Percentiles rank a stretch among this genome's conserved stretches.
These are phyloP conservation scores for Pollachius pollachius DNA, from an alignment of 2,113 vertebrate species.

Conservation along the genomic window DNA sequence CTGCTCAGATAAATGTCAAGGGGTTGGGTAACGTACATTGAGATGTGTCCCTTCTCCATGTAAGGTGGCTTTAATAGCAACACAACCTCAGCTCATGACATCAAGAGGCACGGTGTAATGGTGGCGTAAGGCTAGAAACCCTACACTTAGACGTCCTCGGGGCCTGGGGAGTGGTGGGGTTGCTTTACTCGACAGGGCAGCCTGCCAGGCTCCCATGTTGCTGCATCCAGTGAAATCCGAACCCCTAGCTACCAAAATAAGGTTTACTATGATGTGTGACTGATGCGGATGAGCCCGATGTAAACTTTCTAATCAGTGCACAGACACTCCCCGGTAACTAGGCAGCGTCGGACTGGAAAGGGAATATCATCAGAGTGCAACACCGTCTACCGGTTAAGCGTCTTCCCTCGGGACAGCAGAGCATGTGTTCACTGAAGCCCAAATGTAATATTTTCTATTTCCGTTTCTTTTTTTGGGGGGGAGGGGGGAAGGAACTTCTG, in stretches of 20 bases:
- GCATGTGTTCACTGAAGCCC: constrained; percentile 14
- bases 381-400: constrained; percentile 18
- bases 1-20: too few relatives aligned
- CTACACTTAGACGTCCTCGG: too few relatives aligned
- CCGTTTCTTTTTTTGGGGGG: constrained; percentile 6
- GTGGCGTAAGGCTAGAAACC: too few relatives aligned
- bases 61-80: background rate
- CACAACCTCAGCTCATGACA: background rate
- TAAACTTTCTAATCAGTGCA: constrained; percentile 50
- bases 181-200: background rate
- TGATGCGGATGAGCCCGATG: constrained; percentile 26
- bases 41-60: too few relatives aligned
- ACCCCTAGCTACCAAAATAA: constrained; percentile 44
- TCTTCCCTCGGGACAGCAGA: constrained; percentile 7
- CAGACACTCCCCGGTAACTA: constrained; percentile 29
- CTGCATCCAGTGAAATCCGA: constrained; percentile 38
- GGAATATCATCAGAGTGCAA: constrained; percentile 36
- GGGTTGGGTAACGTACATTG: too few relatives aligned
- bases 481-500: background rate
- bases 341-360: constrained; percentile 23
- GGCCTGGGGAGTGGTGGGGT: too few relatives aligned
- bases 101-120: too few relatives aligned
- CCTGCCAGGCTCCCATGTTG: constrained; percentile 35
- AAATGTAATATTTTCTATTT: constrained; percentile 13
- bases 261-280: constrained; percentile 52